Evolutionary conservation across 2,797 vertebrate species (phyloP).

Genomic region (Chrysocyon brachyurus): DNA sequence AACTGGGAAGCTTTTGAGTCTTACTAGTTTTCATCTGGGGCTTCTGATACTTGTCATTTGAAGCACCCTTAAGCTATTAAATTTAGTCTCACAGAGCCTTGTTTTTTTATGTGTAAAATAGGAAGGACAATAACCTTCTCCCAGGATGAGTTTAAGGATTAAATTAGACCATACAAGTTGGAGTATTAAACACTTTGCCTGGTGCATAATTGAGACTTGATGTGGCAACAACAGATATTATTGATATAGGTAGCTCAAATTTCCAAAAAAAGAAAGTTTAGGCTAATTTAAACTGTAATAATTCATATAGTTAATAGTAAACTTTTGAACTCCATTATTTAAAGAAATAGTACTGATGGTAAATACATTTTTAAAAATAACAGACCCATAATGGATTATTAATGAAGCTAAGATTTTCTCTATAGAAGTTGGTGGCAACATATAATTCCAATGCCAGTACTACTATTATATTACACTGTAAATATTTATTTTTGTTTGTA

Average conservation of each 20-base stretch:
- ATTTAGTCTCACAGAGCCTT: neutral
- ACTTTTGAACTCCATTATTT: neutral
- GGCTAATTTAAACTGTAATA: neutral
- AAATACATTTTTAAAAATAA: neutral
- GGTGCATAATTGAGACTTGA: neutral
- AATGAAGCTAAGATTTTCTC: neutral
- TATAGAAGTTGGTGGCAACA: neutral
- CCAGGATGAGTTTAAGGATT: neutral
- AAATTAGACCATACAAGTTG: neutral
- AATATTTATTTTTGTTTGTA: neutral
- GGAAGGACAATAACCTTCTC: neutral
- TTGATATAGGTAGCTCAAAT: neutral
- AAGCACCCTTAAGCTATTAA: neutral
- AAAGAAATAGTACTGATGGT: neutral
- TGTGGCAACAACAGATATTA: neutral
- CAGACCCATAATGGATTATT: neutral
- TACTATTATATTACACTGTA: neutral
- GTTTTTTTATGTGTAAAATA: neutral
- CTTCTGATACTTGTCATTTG: neutral
- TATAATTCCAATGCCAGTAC: neutral
- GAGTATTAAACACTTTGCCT: neutral
- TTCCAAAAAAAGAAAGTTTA: neutral
- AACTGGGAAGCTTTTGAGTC: neutral
- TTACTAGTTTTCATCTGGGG: neutral
- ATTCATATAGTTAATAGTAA: neutral